Evolutionary conservation across 2,113 vertebrate species (phyloP).

Genomic region (Astur gentilis): DNA sequence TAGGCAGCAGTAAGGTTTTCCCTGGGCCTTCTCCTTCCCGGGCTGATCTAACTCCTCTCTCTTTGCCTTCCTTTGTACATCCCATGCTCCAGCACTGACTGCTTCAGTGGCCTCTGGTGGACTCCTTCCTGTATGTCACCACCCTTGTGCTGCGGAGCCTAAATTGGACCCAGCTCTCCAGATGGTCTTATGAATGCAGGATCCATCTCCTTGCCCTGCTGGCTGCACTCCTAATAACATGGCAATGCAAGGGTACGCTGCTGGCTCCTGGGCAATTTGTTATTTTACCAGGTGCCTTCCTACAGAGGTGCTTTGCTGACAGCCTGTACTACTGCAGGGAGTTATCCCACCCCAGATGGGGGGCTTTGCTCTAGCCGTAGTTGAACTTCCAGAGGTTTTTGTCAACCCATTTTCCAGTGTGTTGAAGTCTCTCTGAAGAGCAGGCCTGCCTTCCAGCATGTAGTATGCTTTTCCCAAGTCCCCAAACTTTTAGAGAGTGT

Average conservation of each 20-base stretch:
- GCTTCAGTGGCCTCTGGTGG: not conserved
- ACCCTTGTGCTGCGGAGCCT: not conserved
- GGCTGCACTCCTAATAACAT: accelerated
- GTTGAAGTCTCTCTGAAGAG: not conserved
- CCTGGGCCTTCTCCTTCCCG: not conserved
- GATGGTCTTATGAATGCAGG: not conserved
- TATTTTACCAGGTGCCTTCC: not conserved
- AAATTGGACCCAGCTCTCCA: not conserved
- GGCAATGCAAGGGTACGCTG: accelerated
- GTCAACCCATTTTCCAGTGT: not conserved
- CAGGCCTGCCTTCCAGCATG: not conserved
- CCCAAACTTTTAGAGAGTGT: not conserved
- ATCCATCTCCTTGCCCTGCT: accelerated
- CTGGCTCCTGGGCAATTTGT: not conserved
- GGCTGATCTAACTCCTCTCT: not conserved
- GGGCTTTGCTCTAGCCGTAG: not conserved
- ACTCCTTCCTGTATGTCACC: not conserved
- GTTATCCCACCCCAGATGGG: not conserved
- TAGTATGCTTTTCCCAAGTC: not conserved
- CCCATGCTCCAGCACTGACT: not conserved
- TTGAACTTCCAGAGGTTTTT: not conserved
- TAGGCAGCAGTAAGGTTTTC: not conserved
- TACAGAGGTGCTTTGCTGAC: not conserved
- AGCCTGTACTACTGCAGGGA: not conserved
- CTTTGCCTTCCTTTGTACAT: not conserved